Percentiles rank a stretch among this genome's conserved stretches.
Evolutionary conservation across 2,888 invertebrate genomes (phyloP).

Genomic region (Druceiella hillmani): DNA sequence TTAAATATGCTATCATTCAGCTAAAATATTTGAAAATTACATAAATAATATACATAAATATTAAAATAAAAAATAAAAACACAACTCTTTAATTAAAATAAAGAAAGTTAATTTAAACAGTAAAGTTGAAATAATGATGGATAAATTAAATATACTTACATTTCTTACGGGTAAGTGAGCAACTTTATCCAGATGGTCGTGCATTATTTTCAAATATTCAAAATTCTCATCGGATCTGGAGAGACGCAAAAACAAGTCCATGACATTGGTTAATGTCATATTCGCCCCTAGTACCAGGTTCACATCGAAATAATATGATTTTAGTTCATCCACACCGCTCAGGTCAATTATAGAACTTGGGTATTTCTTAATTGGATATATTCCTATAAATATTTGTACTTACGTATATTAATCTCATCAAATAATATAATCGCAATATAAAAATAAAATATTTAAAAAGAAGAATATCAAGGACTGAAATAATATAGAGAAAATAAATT

Average conservation of each 20-base stretch:
- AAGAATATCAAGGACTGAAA: no score
- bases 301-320: constrained; percentile 34
- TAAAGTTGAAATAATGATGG: no score
- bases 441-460: no score
- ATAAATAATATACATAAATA: no score
- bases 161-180: constrained; percentile 73
- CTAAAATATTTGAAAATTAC: not conserved
- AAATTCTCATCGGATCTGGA: constrained; percentile 40
- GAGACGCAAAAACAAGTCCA: constrained; percentile 41
- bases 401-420: no score
- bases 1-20: not conserved
- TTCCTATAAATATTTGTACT: no score
- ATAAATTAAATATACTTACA: constrained; percentile 44
- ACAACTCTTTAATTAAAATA: no score
- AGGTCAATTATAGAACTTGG: constrained; percentile 60
- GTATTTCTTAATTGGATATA: constrained; percentile 36
- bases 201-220: constrained; percentile 53
- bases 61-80: no score
- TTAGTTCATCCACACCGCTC: constrained; percentile 52
- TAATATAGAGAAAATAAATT: no score
- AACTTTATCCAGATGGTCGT: constrained; percentile 60
- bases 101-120: no score
- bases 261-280: constrained; percentile 50
- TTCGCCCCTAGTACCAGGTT: constrained; percentile 57
- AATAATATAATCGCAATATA: no score